Percentiles rank a stretch among this genome's conserved stretches.
phyloP scores from a whole-genome alignment of 2,797 vertebrate genomes.

The Synaphobranchus kaupii region DNA sequence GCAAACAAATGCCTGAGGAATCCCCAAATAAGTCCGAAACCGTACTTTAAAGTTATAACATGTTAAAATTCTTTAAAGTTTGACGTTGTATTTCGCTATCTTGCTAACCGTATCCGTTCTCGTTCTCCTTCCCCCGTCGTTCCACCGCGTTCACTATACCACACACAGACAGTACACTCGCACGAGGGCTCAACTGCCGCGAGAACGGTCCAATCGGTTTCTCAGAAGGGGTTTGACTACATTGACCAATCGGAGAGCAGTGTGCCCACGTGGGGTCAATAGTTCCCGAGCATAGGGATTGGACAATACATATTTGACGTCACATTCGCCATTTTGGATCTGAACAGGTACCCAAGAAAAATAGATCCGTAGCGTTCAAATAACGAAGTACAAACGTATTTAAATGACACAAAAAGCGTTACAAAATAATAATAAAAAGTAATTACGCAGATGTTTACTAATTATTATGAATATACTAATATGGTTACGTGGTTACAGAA shows the following conservation, averaged over 20 bases:
- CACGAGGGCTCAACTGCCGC: constrained; percentile 83
- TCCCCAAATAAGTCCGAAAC: constrained; percentile 50
- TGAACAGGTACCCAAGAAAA: constrained; percentile 72
- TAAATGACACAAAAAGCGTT: constrained; percentile 41
- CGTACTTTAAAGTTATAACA: constrained; percentile 42
- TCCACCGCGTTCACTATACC: constrained; percentile 75
- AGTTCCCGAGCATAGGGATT: constrained; percentile 57
- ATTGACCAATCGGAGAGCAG: constrained; percentile 61
- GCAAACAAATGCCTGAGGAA: constrained; percentile 53
- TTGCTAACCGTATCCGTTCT: constrained; percentile 48
- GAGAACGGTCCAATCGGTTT: constrained; percentile 76
- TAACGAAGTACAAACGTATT: constrained; percentile 55
- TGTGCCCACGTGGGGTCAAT: constrained; percentile 81
- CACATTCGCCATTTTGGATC: constrained; percentile 85
- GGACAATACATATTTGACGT: constrained; percentile 69
- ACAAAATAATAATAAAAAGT: constrained; percentile 9
- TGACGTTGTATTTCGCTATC: constrained; percentile 55
- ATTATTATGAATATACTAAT: neutral
- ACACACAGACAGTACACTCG: constrained; percentile 84
- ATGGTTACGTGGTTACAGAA: neutral
- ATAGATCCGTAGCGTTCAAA: constrained; percentile 69
- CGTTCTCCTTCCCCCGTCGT: constrained; percentile 60
- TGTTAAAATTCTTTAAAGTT: constrained; percentile 57
- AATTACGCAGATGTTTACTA: constrained; percentile 18
- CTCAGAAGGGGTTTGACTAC: constrained; percentile 56